Conservation (phyloP, 2,888 invertebrate species). For the Xanthia togata region DNA sequence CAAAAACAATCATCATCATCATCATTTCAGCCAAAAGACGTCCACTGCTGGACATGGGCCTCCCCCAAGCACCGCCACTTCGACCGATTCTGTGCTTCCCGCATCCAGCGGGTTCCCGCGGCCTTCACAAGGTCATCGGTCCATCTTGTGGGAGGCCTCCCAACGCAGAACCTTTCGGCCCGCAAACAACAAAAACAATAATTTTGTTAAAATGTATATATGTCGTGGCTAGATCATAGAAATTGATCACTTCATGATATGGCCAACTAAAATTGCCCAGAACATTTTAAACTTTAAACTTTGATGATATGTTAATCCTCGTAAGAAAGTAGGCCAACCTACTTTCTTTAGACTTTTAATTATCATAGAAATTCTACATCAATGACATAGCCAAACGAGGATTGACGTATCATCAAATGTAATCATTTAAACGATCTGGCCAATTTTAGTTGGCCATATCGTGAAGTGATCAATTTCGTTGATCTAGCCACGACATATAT, state of each 20-base stretch:
- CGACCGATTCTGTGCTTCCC: neutral
- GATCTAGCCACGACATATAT: conserved; percentile 17
- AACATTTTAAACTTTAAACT: conserved; percentile 6
- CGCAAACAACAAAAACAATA: conserved; percentile 4
- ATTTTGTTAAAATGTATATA: conserved; percentile 11
- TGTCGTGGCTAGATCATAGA: conserved; percentile 17
- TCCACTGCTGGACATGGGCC: conserved; percentile 3
- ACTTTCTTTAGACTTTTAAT: conserved; percentile 5
- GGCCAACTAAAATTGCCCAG: conserved; percentile 10
- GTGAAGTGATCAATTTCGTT: conserved; percentile 19
- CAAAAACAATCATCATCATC: neutral
- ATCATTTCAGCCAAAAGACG: no score
- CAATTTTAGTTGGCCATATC: conserved; percentile 15
- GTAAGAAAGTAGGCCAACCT: conserved; percentile 6
- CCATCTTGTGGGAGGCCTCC: neutral
- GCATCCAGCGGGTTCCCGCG: neutral
- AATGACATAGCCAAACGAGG: conserved; percentile 7
- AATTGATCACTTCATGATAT: conserved; percentile 19
- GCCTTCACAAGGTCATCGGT: conserved; percentile 1
- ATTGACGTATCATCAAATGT: conserved; percentile 5
- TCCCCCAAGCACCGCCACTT: neutral
- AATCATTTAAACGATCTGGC: conserved; percentile 10
- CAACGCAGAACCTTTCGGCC: no score
- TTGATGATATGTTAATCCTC: conserved; percentile 1
- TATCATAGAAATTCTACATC: conserved; percentile 8